Conservation (phyloP, 1,140 invertebrate genomes). For the Drosophila arizonae region DNA sequence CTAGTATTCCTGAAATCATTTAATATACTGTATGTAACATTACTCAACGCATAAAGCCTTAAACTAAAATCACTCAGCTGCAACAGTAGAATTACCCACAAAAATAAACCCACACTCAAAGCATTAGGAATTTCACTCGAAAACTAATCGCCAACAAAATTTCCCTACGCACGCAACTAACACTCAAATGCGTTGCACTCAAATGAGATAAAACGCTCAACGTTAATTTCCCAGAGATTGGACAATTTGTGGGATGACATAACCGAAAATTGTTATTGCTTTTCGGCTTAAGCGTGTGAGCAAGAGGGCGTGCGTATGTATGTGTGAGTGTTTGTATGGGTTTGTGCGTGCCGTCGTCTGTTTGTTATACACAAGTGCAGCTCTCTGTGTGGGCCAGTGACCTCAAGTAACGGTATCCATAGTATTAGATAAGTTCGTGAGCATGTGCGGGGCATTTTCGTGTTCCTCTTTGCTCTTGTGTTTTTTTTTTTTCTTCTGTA, state of each 20-base stretch:
- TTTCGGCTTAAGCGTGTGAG: conserved; percentile 3
- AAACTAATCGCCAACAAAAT: not conserved
- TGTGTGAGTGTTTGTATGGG: conserved; percentile 7
- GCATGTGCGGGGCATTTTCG: conserved; percentile 31
- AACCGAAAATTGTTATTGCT: conserved; percentile 31
- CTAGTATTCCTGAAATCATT: no score
- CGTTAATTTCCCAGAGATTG: conserved; percentile 50
- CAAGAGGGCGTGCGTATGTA: not conserved
- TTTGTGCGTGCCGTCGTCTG: conserved; percentile 12
- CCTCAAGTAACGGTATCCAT: conserved; percentile 76
- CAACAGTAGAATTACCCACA: not conserved
- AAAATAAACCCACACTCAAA: conserved; percentile 7
- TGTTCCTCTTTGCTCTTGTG: conserved; percentile 21
- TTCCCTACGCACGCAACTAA: not conserved
- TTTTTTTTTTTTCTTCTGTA: not conserved
- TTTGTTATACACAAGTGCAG: conserved; percentile 56
- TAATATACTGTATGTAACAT: not conserved
- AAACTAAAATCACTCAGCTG: not conserved
- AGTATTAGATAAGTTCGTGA: conserved; percentile 70
- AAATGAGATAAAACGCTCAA: conserved; percentile 43
- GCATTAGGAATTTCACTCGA: conserved; percentile 20
- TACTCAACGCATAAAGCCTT: not conserved
- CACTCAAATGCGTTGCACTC: conserved; percentile 22
- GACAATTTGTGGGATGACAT: conserved; percentile 60
- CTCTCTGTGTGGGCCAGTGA: conserved; percentile 64